These are phyloP conservation scores for Vanessa tameamea DNA, from an alignment of 1,140 invertebrate genomes.

Conservation along the genomic window DNA sequence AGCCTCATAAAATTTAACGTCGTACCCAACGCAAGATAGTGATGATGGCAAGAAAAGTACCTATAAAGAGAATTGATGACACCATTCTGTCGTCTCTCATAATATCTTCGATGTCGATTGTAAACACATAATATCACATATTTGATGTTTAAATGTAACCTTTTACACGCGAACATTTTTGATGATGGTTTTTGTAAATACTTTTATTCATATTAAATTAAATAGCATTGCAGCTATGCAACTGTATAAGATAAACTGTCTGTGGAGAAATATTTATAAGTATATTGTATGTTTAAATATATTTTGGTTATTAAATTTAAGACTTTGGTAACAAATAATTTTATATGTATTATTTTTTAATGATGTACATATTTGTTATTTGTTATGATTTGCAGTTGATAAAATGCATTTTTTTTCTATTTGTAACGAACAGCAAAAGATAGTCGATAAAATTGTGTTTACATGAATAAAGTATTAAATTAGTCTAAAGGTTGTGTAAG, in stretches of 20 bases:
- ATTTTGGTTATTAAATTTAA: too few species aligned
- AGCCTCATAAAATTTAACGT: slow-evolving; percentile 71
- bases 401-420: neutral
- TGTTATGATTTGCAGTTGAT: neutral
- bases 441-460: neutral
- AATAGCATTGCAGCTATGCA: too few species aligned
- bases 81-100: slow-evolving; percentile 46
- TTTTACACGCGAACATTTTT: neutral
- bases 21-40: slow-evolving; percentile 58
- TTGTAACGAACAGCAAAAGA: neutral
- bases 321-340: too few species aligned
- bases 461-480: neutral
- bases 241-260: too few species aligned
- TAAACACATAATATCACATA: slow-evolving; percentile 18
- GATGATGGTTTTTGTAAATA: neutral
- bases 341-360: too few species aligned
- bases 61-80: slow-evolving; percentile 72
- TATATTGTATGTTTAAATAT: too few species aligned
- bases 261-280: too few species aligned
- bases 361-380: too few species aligned
- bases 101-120: slow-evolving; percentile 40
- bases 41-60: slow-evolving; percentile 64
- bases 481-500: slow-evolving; percentile 1
- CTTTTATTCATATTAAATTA: too few species aligned
- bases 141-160: slow-evolving; percentile 24